These are phyloP conservation scores for Quadriops clusia DNA, from an alignment of 2,888 invertebrate species.

Conservation along the genomic window DNA sequence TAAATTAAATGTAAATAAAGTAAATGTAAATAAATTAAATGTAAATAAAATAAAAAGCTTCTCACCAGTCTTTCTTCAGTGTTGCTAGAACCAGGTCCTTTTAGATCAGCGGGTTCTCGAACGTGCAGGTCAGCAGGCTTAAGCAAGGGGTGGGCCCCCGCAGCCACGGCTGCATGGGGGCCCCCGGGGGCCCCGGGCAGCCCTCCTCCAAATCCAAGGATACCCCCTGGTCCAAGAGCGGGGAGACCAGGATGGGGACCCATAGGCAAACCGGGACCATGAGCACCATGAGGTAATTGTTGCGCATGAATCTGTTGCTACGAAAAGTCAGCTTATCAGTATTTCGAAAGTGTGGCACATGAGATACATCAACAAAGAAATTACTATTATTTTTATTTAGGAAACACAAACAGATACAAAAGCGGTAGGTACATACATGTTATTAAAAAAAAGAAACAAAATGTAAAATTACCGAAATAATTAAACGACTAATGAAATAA, in stretches of 20 bases:
- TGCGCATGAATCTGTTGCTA: constrained; percentile 38
- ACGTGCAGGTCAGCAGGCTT: constrained; percentile 33
- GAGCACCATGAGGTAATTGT: constrained; percentile 35
- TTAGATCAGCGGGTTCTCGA: constrained; percentile 27
- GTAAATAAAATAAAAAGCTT: too few relatives aligned
- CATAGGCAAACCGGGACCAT: constrained; percentile 33
- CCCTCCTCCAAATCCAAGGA: constrained; percentile 28
- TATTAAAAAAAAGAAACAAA: constrained; percentile 2
- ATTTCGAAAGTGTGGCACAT: too few relatives aligned
- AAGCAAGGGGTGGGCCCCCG: constrained; percentile 31
- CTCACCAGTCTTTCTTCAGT: constrained; percentile 37
- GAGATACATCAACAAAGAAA: too few relatives aligned
- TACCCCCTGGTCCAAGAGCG: constrained; percentile 31
- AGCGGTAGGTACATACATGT: neutral
- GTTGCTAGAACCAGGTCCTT: constrained; percentile 32
- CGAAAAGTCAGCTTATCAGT: too few relatives aligned
- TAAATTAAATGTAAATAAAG: too few relatives aligned
- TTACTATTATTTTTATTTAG: constrained; percentile 1
- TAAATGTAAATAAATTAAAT: too few relatives aligned
- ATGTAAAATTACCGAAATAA: too few relatives aligned
- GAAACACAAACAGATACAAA: neutral
- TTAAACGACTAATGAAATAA: too few relatives aligned
- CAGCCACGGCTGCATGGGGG: constrained; percentile 26
- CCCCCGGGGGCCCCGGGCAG: constrained; percentile 28
- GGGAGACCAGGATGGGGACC: constrained; percentile 34